phyloP scores from a whole-genome alignment of 2,888 invertebrate species.

The Zygaena filipendulae region DNA sequence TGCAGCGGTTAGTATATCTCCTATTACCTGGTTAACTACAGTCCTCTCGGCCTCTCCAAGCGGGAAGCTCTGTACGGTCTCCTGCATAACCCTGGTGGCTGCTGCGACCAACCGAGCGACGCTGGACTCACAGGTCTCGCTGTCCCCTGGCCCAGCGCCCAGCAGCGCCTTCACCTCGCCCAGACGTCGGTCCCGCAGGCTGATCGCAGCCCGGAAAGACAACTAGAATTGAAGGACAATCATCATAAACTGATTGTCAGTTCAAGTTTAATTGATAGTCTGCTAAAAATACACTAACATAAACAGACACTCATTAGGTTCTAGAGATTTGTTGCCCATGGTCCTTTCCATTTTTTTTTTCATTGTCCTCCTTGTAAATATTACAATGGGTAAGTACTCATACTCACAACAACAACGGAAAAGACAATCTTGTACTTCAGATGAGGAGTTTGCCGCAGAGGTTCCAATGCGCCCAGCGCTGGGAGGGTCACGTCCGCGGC shows the following conservation, averaged over 20 bases:
- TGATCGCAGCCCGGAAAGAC: constrained; percentile 56
- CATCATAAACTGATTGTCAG: background rate
- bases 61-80: constrained; percentile 77
- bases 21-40: constrained; percentile 70
- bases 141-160: constrained; percentile 48
- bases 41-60: constrained; percentile 75
- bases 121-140: constrained; percentile 30
- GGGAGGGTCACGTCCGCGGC: constrained; percentile 88
- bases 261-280: background rate
- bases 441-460: constrained; percentile 85
- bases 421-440: constrained; percentile 95
- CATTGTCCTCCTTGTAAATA: too few species aligned
- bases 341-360: too few species aligned
- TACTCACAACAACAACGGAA: constrained; percentile 93
- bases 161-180: constrained; percentile 76
- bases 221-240: too few species aligned
- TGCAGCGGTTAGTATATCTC: too few species aligned
- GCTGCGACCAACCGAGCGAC: constrained; percentile 63
- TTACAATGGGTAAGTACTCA: too few species aligned
- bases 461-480: constrained; percentile 83
- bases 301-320: too few species aligned
- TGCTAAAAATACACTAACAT: too few species aligned
- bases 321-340: too few species aligned
- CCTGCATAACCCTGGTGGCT: constrained; percentile 73
- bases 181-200: constrained; percentile 78